Base-by-base conservation (phyloP, 2,797 vertebrate species). In the Bradypodion pumilum region DNA sequence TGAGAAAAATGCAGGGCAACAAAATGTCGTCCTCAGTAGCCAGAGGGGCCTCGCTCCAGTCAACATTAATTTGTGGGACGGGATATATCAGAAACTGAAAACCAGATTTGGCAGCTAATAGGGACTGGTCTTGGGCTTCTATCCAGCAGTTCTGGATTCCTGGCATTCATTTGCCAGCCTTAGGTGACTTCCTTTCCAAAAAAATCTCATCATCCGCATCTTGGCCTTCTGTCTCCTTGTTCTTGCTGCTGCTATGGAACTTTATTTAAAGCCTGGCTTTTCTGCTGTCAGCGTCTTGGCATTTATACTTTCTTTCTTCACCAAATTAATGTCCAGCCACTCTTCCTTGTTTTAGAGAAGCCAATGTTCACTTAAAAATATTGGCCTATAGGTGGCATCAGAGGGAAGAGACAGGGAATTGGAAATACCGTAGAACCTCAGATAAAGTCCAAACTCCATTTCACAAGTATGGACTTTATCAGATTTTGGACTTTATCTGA, bases 1-100 rank as follows among this genome's bases (percentile, higher is more conserved):
- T 65, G 25, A 82, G 44, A 84, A 88, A 69, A 92, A 42, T 78
- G 5, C 23, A 79, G 35, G 12, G 29, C 13, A 84, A 74, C 87
- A 86, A 87, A 13, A 78, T 81, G 72, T 73, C 2, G 59, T 44
- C 1, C 1, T 85, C 5, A 80, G 69, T 84, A 85, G 84, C 0
- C 62, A 73, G 46, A 83, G 81, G 80, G 78, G 63, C 0, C 5
- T 56, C n/a, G 49, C 72, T 25, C 32, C 49, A 78, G 59, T 73
- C 23, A 27, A 78, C 72, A 79, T 82, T 27, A 66, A 49, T 89
- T 73, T 44, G 76, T 75, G 37, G 15, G 8, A 69, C 83, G 73
- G 68, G 32, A 62, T 0, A 56, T 35, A 25, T 87, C 35, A 85
- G 79, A 81, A 56, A 87, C 6, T 76, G 74, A 86, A 90, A 85